A percentile compares a stretch with the other conserved stretches of the same genome.
These are phyloP conservation scores for Neodontobutis hainanensis DNA, from an alignment of 2,113 vertebrate genomes.

Conservation along the genomic window DNA sequence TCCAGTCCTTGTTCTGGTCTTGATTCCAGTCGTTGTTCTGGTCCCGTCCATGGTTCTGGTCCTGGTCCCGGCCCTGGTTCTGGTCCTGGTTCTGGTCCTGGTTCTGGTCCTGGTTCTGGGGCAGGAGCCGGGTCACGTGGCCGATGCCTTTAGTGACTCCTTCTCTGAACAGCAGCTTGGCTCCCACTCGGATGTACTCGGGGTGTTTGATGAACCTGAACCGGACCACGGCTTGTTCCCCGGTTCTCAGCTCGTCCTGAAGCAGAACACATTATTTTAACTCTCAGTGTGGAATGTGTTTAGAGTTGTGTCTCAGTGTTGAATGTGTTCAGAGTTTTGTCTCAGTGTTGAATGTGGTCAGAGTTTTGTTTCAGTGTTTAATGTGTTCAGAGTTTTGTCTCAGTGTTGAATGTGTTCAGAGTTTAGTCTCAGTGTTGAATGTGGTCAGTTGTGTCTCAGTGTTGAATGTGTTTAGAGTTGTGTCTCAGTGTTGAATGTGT, in stretches of 20 bases:
- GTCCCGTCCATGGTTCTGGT: conserved; percentile 63
- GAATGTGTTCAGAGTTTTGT: too few species aligned
- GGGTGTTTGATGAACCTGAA: conserved; percentile 97
- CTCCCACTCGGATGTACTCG: conserved; percentile 91
- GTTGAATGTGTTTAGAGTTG: too few species aligned
- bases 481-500: too few species aligned
- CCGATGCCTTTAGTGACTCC: conserved; percentile 97
- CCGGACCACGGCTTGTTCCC: conserved; percentile 91
- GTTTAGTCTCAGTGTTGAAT: too few species aligned
- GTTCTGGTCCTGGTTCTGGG: too few species aligned
- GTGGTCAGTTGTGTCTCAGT: too few species aligned
- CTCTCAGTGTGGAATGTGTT: too few species aligned
- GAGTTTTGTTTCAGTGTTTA: too few species aligned
- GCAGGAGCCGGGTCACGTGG: conserved; percentile 90
- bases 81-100: conserved; percentile 62
- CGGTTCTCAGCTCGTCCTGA: conserved; percentile 93
- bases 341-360: too few species aligned
- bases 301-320: too few species aligned
- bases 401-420: too few species aligned
- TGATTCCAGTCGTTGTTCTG: conserved; percentile 50
- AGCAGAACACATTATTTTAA: neutral
- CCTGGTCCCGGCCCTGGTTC: conserved; percentile 49
- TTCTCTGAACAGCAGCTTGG: conserved; percentile 95
- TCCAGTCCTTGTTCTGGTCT: conserved; percentile 47
- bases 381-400: too few species aligned